Evolutionary conservation across 2,888 invertebrate species (phyloP).

Genomic region (Phymatocera aterrima): DNA sequence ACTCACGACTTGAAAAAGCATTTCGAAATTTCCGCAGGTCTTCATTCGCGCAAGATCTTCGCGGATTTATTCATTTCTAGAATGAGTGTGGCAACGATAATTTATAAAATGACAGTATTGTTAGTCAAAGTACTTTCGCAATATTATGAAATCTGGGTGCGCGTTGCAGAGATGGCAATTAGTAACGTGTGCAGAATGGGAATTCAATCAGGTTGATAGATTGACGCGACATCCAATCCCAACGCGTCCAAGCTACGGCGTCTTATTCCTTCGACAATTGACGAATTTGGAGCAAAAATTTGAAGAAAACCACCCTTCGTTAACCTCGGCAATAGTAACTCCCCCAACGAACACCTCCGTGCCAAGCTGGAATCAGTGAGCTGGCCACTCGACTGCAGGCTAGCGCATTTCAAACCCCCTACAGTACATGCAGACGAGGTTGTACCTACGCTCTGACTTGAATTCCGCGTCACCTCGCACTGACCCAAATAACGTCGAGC

Average conservation of each 20-base stretch:
- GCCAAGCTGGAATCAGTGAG: not conserved
- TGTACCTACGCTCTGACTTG: slow-evolving; percentile 24
- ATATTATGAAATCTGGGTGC: not conserved
- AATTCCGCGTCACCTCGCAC: slow-evolving; percentile 41
- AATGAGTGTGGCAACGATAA: not conserved
- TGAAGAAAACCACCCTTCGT: not conserved
- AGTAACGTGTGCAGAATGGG: not conserved
- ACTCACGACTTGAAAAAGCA: too few relatives aligned
- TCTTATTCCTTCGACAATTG: not conserved
- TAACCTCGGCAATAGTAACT: not conserved
- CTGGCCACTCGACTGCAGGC: not conserved
- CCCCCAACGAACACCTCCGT: not conserved
- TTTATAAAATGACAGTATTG: not conserved
- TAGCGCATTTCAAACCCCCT: not conserved
- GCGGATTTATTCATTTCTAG: not conserved
- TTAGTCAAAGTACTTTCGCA: not conserved
- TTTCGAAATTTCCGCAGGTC: too few relatives aligned
- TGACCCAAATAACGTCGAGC: slow-evolving; percentile 29
- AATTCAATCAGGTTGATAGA: not conserved
- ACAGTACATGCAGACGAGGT: not conserved
- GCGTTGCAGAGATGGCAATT: not conserved
- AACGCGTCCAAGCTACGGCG: not conserved
- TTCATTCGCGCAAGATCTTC: too few relatives aligned
- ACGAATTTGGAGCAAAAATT: not conserved
- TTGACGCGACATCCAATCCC: not conserved